phyloP scores from a whole-genome alignment of 2,797 vertebrate genomes.

The Pseudotriccus pelzelni region DNA sequence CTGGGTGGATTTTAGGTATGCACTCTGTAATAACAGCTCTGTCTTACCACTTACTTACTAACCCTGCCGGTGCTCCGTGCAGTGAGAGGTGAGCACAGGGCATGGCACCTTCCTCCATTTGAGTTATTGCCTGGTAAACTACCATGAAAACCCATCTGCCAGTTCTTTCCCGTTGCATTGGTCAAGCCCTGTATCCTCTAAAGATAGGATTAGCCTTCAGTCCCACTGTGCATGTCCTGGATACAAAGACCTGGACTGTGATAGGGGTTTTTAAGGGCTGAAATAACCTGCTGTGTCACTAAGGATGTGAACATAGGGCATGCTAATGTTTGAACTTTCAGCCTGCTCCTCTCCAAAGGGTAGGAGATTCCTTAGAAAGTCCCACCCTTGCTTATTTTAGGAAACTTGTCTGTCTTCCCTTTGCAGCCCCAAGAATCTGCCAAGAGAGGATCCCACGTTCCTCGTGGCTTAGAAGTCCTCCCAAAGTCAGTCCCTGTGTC shows the following conservation, averaged over 20 bases:
- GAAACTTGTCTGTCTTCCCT: not conserved
- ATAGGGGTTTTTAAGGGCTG: not conserved
- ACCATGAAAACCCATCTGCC: not conserved
- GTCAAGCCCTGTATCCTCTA: not conserved
- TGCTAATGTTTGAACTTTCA: not conserved
- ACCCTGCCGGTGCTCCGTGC: fast-evolving
- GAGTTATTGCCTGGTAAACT: not conserved
- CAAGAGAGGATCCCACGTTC: fast-evolving
- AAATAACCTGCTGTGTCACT: not conserved
- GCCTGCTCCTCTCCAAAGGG: not conserved
- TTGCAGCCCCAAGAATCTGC: not conserved
- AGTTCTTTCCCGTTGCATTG: not conserved
- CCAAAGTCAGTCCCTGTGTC: not conserved
- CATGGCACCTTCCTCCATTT: not conserved
- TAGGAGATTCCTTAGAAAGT: not conserved
- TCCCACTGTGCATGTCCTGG: not conserved
- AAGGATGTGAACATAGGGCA: not conserved
- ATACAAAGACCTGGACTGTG: not conserved
- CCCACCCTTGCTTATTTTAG: not conserved
- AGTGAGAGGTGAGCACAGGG: not conserved
- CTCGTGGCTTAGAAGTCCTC: not conserved
- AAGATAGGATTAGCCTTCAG: not conserved
- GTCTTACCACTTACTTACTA: not conserved
- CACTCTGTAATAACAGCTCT: not conserved
- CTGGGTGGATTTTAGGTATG: not conserved